Conservation (phyloP, 2,888 invertebrate species). For the Neuroscelio doddi region DNA sequence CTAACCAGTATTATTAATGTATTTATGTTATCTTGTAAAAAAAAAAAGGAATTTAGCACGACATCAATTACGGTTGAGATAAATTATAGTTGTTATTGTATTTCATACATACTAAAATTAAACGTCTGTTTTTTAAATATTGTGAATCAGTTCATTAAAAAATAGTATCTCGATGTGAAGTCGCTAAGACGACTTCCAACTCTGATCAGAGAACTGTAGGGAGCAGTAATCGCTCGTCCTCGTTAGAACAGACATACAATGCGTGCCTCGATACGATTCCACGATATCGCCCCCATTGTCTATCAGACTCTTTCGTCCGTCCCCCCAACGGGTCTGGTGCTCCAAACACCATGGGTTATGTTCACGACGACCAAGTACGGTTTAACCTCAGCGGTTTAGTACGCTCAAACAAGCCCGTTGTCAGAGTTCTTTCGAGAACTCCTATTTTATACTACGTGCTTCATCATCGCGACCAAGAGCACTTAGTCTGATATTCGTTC, state of each 20-base stretch:
- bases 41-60: too few relatives aligned
- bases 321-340: slow-evolving; percentile 29
- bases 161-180: neutral
- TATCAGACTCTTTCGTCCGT: slow-evolving; percentile 50
- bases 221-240: slow-evolving; percentile 66
- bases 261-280: slow-evolving; percentile 67
- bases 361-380: slow-evolving; percentile 64
- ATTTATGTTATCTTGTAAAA: too few relatives aligned
- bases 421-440: slow-evolving; percentile 49
- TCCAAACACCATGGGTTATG: slow-evolving; percentile 44
- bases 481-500: slow-evolving; percentile 32
- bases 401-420: slow-evolving; percentile 68
- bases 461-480: slow-evolving; percentile 23
- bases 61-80: too few relatives aligned
- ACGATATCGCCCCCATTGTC: slow-evolving; percentile 68
- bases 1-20: too few relatives aligned
- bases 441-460: slow-evolving; percentile 13
- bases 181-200: slow-evolving; percentile 16
- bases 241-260: slow-evolving; percentile 60
- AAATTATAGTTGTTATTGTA: too few relatives aligned
- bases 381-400: slow-evolving; percentile 66
- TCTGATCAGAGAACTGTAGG: slow-evolving; percentile 49
- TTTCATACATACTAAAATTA: too few relatives aligned
- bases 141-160: neutral
- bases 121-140: too few relatives aligned